Conservation (phyloP, 2,113 vertebrate species). For the Embiotoca jacksoni region DNA sequence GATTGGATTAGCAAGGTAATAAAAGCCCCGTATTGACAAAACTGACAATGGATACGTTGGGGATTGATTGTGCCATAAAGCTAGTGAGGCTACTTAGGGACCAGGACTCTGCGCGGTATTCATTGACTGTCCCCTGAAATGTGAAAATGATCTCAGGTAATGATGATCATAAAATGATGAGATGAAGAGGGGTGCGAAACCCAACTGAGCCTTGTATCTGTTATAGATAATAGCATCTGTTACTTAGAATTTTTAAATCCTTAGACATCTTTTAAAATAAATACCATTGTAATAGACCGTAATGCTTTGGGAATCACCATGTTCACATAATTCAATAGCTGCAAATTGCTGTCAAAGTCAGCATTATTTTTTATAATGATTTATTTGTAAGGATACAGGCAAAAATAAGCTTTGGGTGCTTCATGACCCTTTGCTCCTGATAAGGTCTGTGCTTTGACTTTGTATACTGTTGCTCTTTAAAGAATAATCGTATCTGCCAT, state of each 20-base stretch:
- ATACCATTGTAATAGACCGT: no score
- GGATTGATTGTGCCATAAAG: constrained; percentile 70
- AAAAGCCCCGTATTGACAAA: constrained; percentile 77
- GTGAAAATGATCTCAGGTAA: constrained; percentile 54
- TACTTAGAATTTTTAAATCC: background rate
- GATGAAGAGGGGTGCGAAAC: constrained; percentile 18
- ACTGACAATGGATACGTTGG: constrained; percentile 66
- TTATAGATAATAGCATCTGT: background rate
- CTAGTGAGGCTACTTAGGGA: constrained; percentile 50
- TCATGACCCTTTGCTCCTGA: background rate
- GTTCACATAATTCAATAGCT: no score
- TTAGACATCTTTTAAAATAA: no score
- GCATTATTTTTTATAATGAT: background rate
- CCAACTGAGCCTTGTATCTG: constrained; percentile 21
- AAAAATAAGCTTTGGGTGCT: background rate
- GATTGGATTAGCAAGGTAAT: constrained; percentile 77
- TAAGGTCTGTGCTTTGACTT: no score
- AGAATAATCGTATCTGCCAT: no score
- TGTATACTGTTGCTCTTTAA: background rate
- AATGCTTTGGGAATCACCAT: no score
- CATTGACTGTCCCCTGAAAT: constrained; percentile 21
- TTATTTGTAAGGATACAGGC: background rate
- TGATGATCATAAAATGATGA: constrained; percentile 57
- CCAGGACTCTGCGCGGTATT: constrained; percentile 17
- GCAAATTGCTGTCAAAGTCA: no score